A percentile compares a stretch with the other conserved stretches of the same genome.
These are phyloP conservation scores for Procambarus virginalis DNA, from an alignment of 1,140 invertebrate species.

Conservation along the genomic window DNA sequence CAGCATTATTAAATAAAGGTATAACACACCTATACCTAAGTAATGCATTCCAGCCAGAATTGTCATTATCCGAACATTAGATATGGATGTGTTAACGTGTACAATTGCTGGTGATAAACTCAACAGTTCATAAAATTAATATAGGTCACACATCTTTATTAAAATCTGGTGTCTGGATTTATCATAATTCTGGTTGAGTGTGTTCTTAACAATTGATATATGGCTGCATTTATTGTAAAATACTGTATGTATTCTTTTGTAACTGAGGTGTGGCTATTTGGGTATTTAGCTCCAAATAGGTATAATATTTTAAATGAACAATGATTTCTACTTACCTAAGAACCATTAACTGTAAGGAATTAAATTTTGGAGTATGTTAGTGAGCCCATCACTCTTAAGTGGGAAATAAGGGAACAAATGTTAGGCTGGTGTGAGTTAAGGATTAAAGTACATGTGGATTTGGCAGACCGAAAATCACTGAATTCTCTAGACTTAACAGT, in stretches of 20 bases:
- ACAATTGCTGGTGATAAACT: slow-evolving; percentile 40
- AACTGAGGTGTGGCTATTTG: slow-evolving; percentile 15
- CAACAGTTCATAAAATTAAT: slow-evolving; percentile 32
- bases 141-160: slow-evolving; percentile 17
- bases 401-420: slow-evolving; percentile 7
- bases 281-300: slow-evolving; percentile 17
- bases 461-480: slow-evolving; percentile 18
- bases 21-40: not conserved
- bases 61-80: slow-evolving; percentile 30
- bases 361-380: slow-evolving; percentile 22
- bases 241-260: slow-evolving; percentile 35
- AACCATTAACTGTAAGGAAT: slow-evolving; percentile 5
- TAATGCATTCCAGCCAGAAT: slow-evolving; percentile 18
- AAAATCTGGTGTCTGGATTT: slow-evolving; percentile 24
- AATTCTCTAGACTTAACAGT: slow-evolving; percentile 7
- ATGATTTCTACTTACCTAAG: slow-evolving; percentile 30
- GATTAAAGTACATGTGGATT: slow-evolving; percentile 29
- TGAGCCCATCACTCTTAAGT: slow-evolving; percentile 8
- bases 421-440: slow-evolving; percentile 8
- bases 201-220: slow-evolving; percentile 7
- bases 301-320: slow-evolving; percentile 40
- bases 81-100: slow-evolving; percentile 15
- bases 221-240: slow-evolving; percentile 5
- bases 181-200: slow-evolving; percentile 29
- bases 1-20: not conserved